Percentiles rank a stretch among this genome's conserved stretches.
phyloP scores from a whole-genome alignment of 2,113 vertebrate genomes.

The Oplegnathus fasciatus region DNA sequence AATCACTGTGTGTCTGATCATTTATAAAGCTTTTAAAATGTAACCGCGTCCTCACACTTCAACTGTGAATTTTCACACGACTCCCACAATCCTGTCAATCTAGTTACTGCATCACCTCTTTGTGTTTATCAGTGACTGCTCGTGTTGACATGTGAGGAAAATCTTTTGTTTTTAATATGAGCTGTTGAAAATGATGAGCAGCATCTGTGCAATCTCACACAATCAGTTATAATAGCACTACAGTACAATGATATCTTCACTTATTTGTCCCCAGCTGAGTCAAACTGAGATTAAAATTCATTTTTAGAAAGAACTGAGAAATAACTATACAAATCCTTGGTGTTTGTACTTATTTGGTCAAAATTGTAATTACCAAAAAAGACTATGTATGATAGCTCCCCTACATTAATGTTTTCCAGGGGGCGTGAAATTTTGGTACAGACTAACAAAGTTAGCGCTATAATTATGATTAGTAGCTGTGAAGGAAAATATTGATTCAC shows the following conservation, averaged over 20 bases:
- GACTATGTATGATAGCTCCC: background rate
- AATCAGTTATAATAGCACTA: background rate
- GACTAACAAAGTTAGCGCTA: background rate
- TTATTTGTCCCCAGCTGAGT: background rate
- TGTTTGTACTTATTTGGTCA: background rate
- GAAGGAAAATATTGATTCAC: background rate
- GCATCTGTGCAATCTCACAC: background rate
- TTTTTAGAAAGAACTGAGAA: background rate
- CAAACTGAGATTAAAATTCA: background rate
- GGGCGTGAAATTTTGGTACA: background rate
- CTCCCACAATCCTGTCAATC: slow-evolving; percentile 13
- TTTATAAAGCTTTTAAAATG: slow-evolving; percentile 6
- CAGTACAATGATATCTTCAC: background rate
- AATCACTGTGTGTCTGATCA: background rate
- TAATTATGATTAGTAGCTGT: background rate
- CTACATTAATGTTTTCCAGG: background rate
- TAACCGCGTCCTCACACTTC: slow-evolving; percentile 12
- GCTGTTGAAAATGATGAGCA: background rate
- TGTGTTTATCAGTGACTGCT: background rate
- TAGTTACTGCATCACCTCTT: background rate
- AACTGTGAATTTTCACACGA: slow-evolving; percentile 7
- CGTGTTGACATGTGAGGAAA: background rate
- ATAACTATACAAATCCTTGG: background rate
- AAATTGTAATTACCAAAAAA: background rate
- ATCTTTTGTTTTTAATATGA: background rate